Conservation (phyloP, 2,888 invertebrate genomes). For the Ferrisia virgata region DNA sequence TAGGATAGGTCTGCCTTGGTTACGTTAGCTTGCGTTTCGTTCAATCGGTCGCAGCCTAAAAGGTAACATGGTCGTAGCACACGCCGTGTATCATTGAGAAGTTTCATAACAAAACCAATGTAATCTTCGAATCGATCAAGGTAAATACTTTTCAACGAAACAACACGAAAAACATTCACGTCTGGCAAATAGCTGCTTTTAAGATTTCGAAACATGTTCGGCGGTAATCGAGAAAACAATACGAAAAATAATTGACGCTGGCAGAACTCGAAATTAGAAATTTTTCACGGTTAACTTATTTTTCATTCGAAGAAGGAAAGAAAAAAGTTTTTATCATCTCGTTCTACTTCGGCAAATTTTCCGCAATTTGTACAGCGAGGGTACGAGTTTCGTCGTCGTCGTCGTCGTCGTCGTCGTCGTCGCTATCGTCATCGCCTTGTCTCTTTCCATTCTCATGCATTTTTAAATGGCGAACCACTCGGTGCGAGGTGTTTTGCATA, state of each 20-base stretch:
- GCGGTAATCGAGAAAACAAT: background rate
- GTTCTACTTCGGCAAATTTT: background rate
- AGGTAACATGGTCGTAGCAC: background rate
- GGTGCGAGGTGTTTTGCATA: background rate
- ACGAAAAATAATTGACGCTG: background rate
- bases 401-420: too few relatives aligned
- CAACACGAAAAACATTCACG: background rate
- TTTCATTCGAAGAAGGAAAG: background rate
- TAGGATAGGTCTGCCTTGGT: too few relatives aligned
- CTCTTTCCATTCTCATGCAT: background rate
- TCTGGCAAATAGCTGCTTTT: background rate
- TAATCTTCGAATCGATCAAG: background rate
- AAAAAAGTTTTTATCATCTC: background rate
- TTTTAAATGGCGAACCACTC: background rate
- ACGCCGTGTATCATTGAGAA: background rate
- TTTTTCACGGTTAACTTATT: slow-evolving; percentile 14
- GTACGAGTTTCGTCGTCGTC: too few relatives aligned
- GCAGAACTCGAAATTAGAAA: background rate
- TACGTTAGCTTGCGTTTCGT: background rate
- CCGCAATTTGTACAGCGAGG: background rate
- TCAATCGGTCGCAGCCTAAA: background rate
- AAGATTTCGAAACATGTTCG: background rate
- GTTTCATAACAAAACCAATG: background rate
- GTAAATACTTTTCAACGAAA: background rate
- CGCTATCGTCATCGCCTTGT: too few relatives aligned